Evolutionary conservation across 1,140 invertebrate species (phyloP), one percentile per base, ranked within the genome.

Genomic region (Drosophila pruinosa): DNA sequence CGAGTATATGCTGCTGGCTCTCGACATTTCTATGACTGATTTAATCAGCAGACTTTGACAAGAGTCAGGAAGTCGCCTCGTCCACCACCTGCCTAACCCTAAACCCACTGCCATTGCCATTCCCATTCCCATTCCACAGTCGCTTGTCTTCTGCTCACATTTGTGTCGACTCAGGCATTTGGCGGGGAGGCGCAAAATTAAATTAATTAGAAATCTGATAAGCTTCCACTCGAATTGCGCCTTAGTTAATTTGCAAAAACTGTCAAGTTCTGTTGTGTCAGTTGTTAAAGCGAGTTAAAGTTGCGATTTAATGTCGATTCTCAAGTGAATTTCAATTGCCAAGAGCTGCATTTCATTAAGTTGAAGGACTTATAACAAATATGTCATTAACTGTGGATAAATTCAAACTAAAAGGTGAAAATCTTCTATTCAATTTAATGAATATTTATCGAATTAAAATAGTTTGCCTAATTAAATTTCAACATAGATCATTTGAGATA

Each of bases 1-100:
- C n/a, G n/a, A n/a, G n/a, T n/a, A n/a, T n/a, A n/a, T n/a, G n/a
- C n/a, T 67, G 56, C 31, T 72, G 56, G 43, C 62, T 72, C 47
- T 78, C 75, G 71, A 78, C 78, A 78, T 83, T 89, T 88, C 83
- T 89, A 88, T 88, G 83, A 88, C 82, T 88, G 82, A 88, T 88
- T 88, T 88, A 88, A 88, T 88, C 82, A 88, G 83, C 83, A 82
- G 81, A 88, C 83, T 88, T 89, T 88, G 83, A 88, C 82, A 89
- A 88, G 82, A 88, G 82, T 78, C 82, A 86, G 81, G 81, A 86
- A 86, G 82, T 86, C 82, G 86, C 67, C 64, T 17, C 75, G 54
- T 43, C 45, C 54, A 73, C 69, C 63, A 64, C 57, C 63, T 65
- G 67, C 61, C 72, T 65, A 28, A 34, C 48, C 43, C 47, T 41